Conservation (phyloP, 2,113 vertebrate genomes). For the Chelonoidis abingdonii region DNA sequence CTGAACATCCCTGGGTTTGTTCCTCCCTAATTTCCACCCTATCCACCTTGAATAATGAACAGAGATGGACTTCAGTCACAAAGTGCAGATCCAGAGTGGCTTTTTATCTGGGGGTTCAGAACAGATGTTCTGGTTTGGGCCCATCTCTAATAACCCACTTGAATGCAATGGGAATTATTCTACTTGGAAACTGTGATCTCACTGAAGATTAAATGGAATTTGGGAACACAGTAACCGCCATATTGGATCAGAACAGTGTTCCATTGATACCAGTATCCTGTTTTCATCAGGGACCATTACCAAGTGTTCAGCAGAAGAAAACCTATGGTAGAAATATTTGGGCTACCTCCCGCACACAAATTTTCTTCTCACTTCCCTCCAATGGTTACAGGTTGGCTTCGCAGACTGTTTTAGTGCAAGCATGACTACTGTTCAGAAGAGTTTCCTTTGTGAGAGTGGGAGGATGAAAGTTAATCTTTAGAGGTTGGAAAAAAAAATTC, state of each 20-base stretch:
- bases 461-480: not conserved
- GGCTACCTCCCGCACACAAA: not conserved
- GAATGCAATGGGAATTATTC: not conserved
- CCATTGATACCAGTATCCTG: not conserved
- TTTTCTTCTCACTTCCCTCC: not conserved
- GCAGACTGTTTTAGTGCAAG: not conserved
- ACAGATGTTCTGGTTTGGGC: fast-evolving
- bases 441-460: not conserved
- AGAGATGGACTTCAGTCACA: not conserved
- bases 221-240: not conserved
- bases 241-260: not conserved
- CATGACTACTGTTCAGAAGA: not conserved
- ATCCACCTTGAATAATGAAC: too few species aligned
- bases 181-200: not conserved
- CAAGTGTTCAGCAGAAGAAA: not conserved
- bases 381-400: not conserved
- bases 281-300: not conserved
- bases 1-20: not conserved
- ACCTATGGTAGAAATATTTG: not conserved
- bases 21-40: not conserved
- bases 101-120: not conserved
- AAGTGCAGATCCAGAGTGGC: not conserved
- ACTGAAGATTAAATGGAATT: not conserved
- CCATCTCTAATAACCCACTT: not conserved
- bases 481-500: not conserved